Base-by-base conservation (phyloP, 2,888 invertebrate species). In the Sphaerophoria taeniata region DNA sequence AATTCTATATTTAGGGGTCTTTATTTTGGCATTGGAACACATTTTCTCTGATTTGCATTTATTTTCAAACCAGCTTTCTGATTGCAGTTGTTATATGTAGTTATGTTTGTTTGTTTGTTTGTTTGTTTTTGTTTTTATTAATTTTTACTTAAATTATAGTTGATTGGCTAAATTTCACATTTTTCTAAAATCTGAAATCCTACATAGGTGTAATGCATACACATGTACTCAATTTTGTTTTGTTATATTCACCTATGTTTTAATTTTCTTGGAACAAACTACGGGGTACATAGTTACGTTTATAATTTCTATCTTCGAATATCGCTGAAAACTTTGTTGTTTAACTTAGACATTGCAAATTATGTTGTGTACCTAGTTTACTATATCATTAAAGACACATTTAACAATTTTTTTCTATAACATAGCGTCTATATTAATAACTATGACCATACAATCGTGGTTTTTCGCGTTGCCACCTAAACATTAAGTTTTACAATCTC, bases 331-430 rank as follows among this genome's bases (percentile, higher is more conserved):
- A 47, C 47, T 63, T 9, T 43, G 43, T 63, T 49, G 51, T 71
- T 76, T 81, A 60, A 84, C 87, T 70, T 69, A 58, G 70, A 79
- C 72, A 75, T 76, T 78, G 71, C 69, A 80, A 71, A 58, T 58
- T 65, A 43, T 39, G 36, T 39, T 58, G 58, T 61, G 45, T 63
- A 34, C 4, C 7, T 16, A 14, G 4, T 49, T 14, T 5, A 14
- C n/a, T 24, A 36, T 58, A n/a, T 67, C 67, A 70, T 61, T 70
- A 56, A 65, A 16, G 73, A 75, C 63, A 55, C 70, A 61, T 65
- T 60, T 61, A 84, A 84, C 75, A 75, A 85, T 43, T 61, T 80
- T 24, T 24, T 73, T 69, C 84, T 74, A 73, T 60, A 67, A 56
- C 31, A 47, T 78, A 78, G 63, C 78, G 45, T 58, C 53, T 67